A percentile compares a stretch with the other conserved stretches of the same genome.
Evolutionary conservation across 2,797 vertebrate species (phyloP).

Genomic region (Betta splendens): DNA sequence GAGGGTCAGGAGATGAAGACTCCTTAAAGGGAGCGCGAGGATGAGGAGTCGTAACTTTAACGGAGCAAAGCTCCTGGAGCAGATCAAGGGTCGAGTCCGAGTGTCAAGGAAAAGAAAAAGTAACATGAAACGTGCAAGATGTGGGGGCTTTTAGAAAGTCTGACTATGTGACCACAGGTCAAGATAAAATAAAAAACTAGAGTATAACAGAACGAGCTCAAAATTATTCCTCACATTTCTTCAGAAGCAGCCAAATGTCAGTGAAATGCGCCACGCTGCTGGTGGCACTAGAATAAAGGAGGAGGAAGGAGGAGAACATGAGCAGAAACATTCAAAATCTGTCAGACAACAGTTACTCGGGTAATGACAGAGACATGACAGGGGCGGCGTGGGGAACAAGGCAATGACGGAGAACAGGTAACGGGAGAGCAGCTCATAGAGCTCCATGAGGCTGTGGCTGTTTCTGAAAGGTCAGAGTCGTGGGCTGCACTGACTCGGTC

Average conservation of each 20-base stretch:
- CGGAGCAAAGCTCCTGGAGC: not conserved
- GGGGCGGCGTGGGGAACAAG: slow-evolving; percentile 14
- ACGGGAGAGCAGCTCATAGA: slow-evolving; percentile 4
- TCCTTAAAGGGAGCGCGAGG: not conserved
- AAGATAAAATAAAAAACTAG: not conserved
- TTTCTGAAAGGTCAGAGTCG: slow-evolving; percentile 54
- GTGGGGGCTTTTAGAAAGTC: not conserved
- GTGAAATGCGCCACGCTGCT: slow-evolving; percentile 13
- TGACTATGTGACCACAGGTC: not conserved
- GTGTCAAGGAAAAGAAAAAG: slow-evolving; percentile 5
- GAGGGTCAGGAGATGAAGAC: slow-evolving; percentile 16
- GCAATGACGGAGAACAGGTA: slow-evolving; percentile 4
- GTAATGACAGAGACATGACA: slow-evolving; percentile 8
- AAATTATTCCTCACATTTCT: slow-evolving; percentile 25
- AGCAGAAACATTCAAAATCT: slow-evolving; percentile 1
- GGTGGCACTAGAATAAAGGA: slow-evolving; percentile 8
- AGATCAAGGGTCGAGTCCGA: slow-evolving; percentile 8
- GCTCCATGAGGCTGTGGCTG: slow-evolving; percentile 36
- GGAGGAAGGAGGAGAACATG: not conserved
- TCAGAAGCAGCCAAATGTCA: slow-evolving; percentile 21
- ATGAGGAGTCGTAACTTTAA: not conserved
- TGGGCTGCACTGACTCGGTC: slow-evolving; percentile 16
- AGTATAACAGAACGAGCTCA: slow-evolving; percentile 19
- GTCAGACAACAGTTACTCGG: not conserved
- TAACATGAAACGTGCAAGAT: not conserved